Conservation (phyloP, 1,140 invertebrate species). For the Aricia agestis region DNA sequence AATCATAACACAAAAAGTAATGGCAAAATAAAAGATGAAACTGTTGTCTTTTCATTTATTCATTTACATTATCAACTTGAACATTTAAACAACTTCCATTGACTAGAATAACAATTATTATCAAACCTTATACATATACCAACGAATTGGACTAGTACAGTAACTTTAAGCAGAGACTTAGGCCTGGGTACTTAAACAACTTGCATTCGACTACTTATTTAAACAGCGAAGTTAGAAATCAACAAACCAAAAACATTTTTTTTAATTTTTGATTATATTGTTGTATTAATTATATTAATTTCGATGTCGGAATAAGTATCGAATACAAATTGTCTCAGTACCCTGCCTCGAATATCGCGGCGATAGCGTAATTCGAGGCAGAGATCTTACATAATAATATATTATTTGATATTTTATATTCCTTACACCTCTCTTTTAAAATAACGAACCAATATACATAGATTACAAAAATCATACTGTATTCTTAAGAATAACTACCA, state of each 20-base stretch:
- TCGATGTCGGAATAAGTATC: too few relatives aligned
- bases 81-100: slow-evolving; percentile 16
- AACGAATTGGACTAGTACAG: slow-evolving; percentile 3
- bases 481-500: not conserved
- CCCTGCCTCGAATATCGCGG: too few relatives aligned
- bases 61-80: slow-evolving; percentile 9
- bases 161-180: not conserved
- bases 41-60: slow-evolving; percentile 18
- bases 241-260: too few relatives aligned
- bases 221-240: too few relatives aligned
- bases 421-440: not conserved
- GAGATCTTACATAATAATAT: not conserved
- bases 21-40: slow-evolving; percentile 2
- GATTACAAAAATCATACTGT: slow-evolving; percentile 3
- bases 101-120: slow-evolving; percentile 19
- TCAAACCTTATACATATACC: slow-evolving; percentile 11
- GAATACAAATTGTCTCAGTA: too few relatives aligned
- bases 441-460: not conserved
- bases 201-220: too few relatives aligned
- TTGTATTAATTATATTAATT: too few relatives aligned
- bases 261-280: too few relatives aligned
- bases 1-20: slow-evolving; percentile 1
- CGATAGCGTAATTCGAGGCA: too few relatives aligned
- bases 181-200: too few relatives aligned
- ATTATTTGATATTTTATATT: not conserved